Evolutionary conservation across 2,797 vertebrate species (phyloP).

Genomic region (Alcedo quadribrachys): DNA sequence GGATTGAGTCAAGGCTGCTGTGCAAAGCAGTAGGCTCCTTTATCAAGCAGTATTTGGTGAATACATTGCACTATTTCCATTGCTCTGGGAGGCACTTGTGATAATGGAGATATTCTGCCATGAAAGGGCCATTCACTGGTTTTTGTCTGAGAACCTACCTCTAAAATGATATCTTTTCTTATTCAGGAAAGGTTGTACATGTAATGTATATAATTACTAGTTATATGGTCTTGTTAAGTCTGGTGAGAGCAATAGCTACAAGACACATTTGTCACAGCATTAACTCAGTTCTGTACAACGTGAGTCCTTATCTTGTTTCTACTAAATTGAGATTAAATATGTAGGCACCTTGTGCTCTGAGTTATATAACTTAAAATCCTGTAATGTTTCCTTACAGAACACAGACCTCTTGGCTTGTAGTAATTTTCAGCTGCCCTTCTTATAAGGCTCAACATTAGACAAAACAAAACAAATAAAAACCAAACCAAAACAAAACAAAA

Average conservation of each 20-base stretch:
- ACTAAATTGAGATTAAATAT: neutral
- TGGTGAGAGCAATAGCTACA: neutral
- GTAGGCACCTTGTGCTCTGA: neutral
- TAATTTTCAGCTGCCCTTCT: neutral
- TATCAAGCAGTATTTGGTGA: neutral
- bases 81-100: neutral
- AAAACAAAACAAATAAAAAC: neutral
- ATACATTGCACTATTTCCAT: accelerated
- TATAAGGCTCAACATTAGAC: neutral
- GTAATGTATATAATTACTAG: neutral
- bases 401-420: neutral
- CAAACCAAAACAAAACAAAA: no score
- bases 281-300: neutral
- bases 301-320: neutral
- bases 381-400: neutral
- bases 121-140: neutral
- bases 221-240: neutral
- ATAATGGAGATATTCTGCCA: neutral
- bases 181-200: neutral
- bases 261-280: neutral
- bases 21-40: neutral
- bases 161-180: neutral
- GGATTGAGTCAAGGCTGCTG: neutral
- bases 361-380: neutral
- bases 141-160: neutral